A percentile compares a stretch with the other conserved stretches of the same genome.
phyloP scores from a whole-genome alignment of 92 coral and sea anemone genomes.

The Siderastrea radians region DNA sequence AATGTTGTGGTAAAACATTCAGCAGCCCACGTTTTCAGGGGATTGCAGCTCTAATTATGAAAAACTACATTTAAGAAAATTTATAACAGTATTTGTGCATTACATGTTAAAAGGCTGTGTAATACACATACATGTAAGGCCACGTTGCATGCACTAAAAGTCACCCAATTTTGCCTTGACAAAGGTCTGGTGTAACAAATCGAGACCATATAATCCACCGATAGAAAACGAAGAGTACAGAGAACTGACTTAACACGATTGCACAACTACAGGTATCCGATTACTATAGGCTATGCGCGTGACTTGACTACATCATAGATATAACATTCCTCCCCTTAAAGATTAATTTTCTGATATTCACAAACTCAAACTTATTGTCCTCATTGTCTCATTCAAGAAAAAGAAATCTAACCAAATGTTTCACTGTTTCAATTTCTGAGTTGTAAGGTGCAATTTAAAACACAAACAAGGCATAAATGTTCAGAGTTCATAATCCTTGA shows the following conservation, averaged over 20 bases:
- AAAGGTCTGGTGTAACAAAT: not conserved
- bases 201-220: conserved; percentile 13
- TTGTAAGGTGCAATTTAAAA: conserved; percentile 10
- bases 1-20: no score
- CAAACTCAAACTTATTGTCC: not conserved
- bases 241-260: not conserved
- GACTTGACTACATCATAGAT: conserved; percentile 1
- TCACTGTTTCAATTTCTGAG: not conserved
- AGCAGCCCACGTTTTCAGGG: no score
- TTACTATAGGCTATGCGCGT: not conserved
- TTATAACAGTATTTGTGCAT: no score
- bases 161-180: no score
- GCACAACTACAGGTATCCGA: conserved; percentile 13
- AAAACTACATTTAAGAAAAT: no score
- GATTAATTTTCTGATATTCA: not conserved
- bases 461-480: not conserved
- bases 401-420: conserved; percentile 1
- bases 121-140: no score
- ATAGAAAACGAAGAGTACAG: not conserved
- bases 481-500: conserved; percentile 40
- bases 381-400: not conserved
- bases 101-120: no score
- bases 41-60: no score
- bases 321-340: conserved; percentile 16
- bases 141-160: no score